A percentile compares a stretch with the other conserved stretches of the same genome.
These are phyloP conservation scores for Episyrphus balteatus DNA, from an alignment of 1,140 invertebrate species.

Conservation along the genomic window DNA sequence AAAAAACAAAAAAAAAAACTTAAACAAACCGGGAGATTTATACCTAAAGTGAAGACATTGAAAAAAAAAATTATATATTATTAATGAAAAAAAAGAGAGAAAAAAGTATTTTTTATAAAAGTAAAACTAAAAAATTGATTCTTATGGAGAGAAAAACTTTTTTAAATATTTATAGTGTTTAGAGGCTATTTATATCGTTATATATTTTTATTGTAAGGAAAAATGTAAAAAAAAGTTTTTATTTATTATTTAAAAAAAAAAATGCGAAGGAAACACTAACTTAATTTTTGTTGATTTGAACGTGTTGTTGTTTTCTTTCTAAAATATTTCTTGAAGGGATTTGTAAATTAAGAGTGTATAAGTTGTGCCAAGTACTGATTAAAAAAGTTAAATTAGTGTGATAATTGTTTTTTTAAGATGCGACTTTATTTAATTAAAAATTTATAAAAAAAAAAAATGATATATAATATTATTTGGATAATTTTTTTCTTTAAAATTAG, in stretches of 20 bases:
- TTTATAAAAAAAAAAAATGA: not conserved
- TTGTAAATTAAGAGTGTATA: conserved; percentile 13
- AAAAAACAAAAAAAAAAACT: not conserved
- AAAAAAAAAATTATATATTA: not conserved
- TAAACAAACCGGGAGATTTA: not conserved
- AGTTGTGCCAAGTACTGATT: conserved; percentile 36
- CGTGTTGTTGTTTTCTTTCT: conserved; percentile 4
- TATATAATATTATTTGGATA: not conserved
- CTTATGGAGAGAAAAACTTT: not conserved
- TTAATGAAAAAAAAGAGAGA: not conserved
- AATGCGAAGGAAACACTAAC: conserved; percentile 3
- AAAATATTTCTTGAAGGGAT: conserved; percentile 5
- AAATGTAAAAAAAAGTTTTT: not conserved
- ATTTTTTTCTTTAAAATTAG: not conserved
- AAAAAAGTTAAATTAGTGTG: conserved; percentile 7
- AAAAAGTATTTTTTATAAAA: not conserved
- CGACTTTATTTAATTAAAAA: conserved; percentile 20
- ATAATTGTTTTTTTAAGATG: conserved; percentile 20
- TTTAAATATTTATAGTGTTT: conserved; percentile 20
- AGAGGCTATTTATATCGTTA: conserved; percentile 36
- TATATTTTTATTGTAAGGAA: conserved; percentile 4
- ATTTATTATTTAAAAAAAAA: conserved; percentile 8
- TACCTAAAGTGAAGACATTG: not conserved
- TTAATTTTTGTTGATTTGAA: conserved; percentile 1
- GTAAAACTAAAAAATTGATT: not conserved